phyloP scores from a whole-genome alignment of 2,888 invertebrate genomes.

The Andrena marginata region DNA sequence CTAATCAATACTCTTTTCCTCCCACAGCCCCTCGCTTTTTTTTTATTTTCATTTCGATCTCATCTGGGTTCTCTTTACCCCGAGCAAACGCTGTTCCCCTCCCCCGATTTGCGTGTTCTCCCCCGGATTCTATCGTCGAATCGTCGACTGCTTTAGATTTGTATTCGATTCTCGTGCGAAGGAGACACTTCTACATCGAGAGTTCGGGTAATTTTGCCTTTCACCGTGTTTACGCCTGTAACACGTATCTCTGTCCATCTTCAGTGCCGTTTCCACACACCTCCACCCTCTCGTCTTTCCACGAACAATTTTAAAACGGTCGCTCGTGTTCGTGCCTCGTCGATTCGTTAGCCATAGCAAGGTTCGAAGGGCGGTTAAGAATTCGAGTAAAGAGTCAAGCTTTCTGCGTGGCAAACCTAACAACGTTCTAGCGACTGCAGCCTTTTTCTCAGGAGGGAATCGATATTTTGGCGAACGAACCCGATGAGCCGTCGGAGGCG shows the following conservation, averaged over 20 bases:
- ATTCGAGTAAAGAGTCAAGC: constrained; percentile 46
- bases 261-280: constrained; percentile 43
- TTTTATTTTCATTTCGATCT: constrained; percentile 36
- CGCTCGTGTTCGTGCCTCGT: constrained; percentile 44
- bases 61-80: constrained; percentile 9
- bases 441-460: constrained; percentile 41
- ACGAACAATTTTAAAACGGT: constrained; percentile 28
- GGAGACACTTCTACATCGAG: background rate
- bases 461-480: constrained; percentile 56
- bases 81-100: constrained; percentile 40
- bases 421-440: constrained; percentile 45
- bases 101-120: constrained; percentile 34
- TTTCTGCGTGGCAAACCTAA: constrained; percentile 55
- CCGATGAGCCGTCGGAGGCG: constrained; percentile 69
- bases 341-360: constrained; percentile 43
- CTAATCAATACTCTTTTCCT: constrained; percentile 75
- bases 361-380: constrained; percentile 32
- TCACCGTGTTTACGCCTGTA: constrained; percentile 2
- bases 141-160: constrained; percentile 15
- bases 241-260: constrained; percentile 31
- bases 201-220: constrained; percentile 1
- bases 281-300: constrained; percentile 40
- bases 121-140: constrained; percentile 49
- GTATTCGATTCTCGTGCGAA: constrained; percentile 8
- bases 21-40: constrained; percentile 63